A percentile compares a stretch with the other conserved stretches of the same genome.
Conservation (phyloP, 2,113 vertebrate genomes). For the Solea senegalensis region DNA sequence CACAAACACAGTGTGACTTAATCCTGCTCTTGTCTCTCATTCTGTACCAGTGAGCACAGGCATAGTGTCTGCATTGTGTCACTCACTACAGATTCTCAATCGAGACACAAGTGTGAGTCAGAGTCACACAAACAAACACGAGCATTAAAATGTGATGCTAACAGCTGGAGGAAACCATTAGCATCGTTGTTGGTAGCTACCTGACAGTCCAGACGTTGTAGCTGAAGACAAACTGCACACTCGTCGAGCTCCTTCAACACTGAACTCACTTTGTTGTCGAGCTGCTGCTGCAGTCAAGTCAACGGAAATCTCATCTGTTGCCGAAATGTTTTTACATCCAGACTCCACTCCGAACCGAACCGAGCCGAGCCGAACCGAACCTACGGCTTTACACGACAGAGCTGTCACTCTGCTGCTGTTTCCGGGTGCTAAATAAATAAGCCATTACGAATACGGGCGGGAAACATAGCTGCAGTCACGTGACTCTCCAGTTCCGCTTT, state of each 20-base stretch:
- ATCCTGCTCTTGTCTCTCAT: too few relatives aligned
- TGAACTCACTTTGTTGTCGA: background rate
- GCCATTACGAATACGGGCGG: slow-evolving; percentile 50
- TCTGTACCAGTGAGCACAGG: too few relatives aligned
- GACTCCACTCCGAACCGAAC: background rate
- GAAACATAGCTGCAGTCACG: slow-evolving; percentile 46
- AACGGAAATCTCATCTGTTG: background rate
- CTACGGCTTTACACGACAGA: background rate
- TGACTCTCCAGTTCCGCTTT: slow-evolving; percentile 28
- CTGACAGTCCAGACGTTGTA: slow-evolving; percentile 52
- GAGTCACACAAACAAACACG: too few relatives aligned
- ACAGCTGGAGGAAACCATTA: background rate
- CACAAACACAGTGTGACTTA: too few relatives aligned
- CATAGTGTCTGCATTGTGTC: too few relatives aligned
- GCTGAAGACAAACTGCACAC: slow-evolving; percentile 22
- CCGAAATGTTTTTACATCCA: background rate
- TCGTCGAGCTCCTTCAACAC: background rate
- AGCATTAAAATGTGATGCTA: too few relatives aligned
- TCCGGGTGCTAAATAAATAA: slow-evolving; percentile 28
- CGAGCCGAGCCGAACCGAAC: fast-evolving
- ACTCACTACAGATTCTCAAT: too few relatives aligned
- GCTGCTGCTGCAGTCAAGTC: background rate
- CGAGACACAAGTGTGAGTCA: too few relatives aligned
- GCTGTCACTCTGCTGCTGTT: slow-evolving; percentile 43
- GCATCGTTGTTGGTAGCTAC: slow-evolving; percentile 24